phyloP scores from a whole-genome alignment of 1,140 invertebrate species.

The Zaprionus lachaisei region DNA sequence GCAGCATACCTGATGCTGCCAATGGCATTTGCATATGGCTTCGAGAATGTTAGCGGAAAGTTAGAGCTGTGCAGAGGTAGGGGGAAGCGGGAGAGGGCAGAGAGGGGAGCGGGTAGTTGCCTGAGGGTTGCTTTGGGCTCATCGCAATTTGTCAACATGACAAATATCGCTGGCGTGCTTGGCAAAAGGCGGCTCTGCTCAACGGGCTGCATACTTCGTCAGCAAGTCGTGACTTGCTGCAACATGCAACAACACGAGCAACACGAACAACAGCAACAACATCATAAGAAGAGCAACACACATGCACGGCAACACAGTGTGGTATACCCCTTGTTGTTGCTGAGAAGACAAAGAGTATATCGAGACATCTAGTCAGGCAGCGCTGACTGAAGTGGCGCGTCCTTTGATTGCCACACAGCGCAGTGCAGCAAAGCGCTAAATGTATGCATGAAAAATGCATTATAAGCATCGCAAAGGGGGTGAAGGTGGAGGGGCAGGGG shows the following conservation, averaged over 20 bases:
- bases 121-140: constrained; percentile 15
- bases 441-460: constrained; percentile 80
- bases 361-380: constrained; percentile 29
- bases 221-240: background rate
- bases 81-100: background rate
- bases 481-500: constrained; percentile 15
- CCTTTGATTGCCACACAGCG: constrained; percentile 71
- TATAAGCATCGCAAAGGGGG: constrained; percentile 49
- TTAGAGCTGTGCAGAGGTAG: constrained; percentile 2
- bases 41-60: constrained; percentile 48
- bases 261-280: background rate
- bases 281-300: background rate
- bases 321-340: background rate
- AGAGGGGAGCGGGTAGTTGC: background rate
- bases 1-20: constrained; percentile 69
- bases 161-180: constrained; percentile 40
- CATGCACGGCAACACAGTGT: background rate
- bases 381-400: constrained; percentile 52
- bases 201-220: constrained; percentile 8
- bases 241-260: background rate
- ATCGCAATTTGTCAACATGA: constrained; percentile 74
- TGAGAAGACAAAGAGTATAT: constrained; percentile 11
- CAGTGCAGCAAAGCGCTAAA: constrained; percentile 51
- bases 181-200: constrained; percentile 30
- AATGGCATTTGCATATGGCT: constrained; percentile 71